Conservation (phyloP, 2,113 vertebrate genomes). For the Azemiops feae region DNA sequence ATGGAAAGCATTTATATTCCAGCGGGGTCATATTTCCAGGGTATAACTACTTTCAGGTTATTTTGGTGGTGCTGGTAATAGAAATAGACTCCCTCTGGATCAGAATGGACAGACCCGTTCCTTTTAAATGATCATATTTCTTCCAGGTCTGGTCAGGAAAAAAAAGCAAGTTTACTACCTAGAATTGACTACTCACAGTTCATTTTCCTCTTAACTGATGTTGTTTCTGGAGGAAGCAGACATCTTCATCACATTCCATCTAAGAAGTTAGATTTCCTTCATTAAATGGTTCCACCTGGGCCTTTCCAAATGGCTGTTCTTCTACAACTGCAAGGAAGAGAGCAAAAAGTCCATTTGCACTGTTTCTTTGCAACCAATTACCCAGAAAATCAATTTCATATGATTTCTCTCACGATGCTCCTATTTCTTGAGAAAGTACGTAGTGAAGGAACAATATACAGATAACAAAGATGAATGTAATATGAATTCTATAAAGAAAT, state of each 20-base stretch:
- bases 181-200: background rate
- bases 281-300: background rate
- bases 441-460: background rate
- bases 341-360: background rate
- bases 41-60: background rate
- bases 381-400: background rate
- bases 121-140: background rate
- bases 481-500: background rate
- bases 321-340: background rate
- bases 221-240: background rate
- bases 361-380: background rate
- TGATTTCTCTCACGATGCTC: conserved; percentile 13
- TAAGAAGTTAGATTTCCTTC: background rate
- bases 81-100: accelerated
- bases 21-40: background rate
- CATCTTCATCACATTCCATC: background rate
- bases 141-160: no score
- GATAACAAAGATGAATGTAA: background rate
- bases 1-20: background rate
- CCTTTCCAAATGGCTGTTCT: background rate
- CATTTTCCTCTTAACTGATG: conserved; percentile 3
- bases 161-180: background rate
- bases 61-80: accelerated
- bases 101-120: accelerated
- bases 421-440: background rate